A percentile compares a stretch with the other conserved stretches of the same genome.
Conservation (phyloP, 2,113 vertebrate genomes). For the Meriones unguiculatus region DNA sequence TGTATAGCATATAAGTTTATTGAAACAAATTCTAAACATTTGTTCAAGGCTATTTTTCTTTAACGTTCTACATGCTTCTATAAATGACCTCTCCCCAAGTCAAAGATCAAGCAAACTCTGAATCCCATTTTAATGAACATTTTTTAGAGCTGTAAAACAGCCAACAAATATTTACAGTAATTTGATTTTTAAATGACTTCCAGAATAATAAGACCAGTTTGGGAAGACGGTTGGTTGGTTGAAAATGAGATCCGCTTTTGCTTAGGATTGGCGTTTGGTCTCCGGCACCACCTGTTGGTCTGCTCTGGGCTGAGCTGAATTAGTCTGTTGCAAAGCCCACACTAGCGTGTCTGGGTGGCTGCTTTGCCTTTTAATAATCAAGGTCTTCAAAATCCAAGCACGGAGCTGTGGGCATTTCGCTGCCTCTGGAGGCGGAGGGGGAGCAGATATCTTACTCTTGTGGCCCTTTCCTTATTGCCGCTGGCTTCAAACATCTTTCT, state of each 20-base stretch:
- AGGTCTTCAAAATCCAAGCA: not conserved
- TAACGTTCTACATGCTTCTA: not conserved
- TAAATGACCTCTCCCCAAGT: not conserved
- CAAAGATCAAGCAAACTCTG: not conserved
- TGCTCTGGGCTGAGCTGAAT: not conserved
- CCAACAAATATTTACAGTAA: not conserved
- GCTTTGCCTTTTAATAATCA: not conserved
- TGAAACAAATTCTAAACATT: not conserved
- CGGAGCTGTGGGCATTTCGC: not conserved
- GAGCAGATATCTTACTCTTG: not conserved
- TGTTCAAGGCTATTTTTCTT: not conserved
- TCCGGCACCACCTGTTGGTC: not conserved
- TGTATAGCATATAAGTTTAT: not conserved
- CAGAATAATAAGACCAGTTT: not conserved
- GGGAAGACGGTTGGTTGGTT: no score
- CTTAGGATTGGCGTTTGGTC: not conserved
- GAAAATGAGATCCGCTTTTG: not conserved
- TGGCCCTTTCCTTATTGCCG: no score
- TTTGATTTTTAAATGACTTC: not conserved
- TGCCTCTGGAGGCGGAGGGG: not conserved
- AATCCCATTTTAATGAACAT: not conserved
- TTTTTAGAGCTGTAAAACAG: not conserved
- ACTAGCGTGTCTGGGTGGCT: fast-evolving
- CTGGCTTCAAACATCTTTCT: not conserved
- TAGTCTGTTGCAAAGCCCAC: not conserved